Evolutionary conservation across 64 coral and sea anemone genomes (phyloP).

Genomic region (Montipora efflorescens): DNA sequence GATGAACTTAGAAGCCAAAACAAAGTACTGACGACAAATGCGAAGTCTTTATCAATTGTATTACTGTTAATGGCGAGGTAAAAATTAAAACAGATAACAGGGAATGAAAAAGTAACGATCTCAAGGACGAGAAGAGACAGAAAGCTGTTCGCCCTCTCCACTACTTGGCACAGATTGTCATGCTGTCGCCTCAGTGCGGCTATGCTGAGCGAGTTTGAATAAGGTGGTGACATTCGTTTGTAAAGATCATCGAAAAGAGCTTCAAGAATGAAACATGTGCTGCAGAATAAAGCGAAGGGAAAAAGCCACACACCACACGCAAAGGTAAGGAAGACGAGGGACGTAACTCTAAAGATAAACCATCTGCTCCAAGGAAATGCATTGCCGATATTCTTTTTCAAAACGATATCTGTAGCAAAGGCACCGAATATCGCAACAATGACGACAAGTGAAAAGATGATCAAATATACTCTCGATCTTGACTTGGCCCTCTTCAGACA

Average conservation of each 20-base stretch:
- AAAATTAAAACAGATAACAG: slow-evolving; percentile 1
- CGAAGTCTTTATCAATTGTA: background rate
- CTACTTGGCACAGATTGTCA: background rate
- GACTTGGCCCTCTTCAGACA: background rate
- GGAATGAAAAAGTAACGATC: background rate
- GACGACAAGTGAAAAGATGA: background rate
- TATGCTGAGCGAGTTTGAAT: background rate
- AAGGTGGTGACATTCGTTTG: background rate
- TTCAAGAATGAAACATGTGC: slow-evolving; percentile 24
- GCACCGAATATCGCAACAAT: background rate
- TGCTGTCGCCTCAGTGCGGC: background rate
- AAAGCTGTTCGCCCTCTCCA: background rate
- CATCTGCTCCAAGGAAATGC: background rate
- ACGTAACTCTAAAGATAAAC: background rate
- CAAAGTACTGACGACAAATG: background rate
- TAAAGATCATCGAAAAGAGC: background rate
- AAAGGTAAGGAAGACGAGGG: background rate
- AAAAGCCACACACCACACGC: slow-evolving; percentile 7
- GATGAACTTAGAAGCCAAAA: background rate
- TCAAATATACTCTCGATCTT: background rate
- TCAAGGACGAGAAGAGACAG: background rate
- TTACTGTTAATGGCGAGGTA: background rate
- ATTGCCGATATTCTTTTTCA: background rate
- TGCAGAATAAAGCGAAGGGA: background rate
- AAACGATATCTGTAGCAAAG: background rate